phyloP scores from a whole-genome alignment of 1,140 invertebrate genomes.

The Listronotus bonariensis region DNA sequence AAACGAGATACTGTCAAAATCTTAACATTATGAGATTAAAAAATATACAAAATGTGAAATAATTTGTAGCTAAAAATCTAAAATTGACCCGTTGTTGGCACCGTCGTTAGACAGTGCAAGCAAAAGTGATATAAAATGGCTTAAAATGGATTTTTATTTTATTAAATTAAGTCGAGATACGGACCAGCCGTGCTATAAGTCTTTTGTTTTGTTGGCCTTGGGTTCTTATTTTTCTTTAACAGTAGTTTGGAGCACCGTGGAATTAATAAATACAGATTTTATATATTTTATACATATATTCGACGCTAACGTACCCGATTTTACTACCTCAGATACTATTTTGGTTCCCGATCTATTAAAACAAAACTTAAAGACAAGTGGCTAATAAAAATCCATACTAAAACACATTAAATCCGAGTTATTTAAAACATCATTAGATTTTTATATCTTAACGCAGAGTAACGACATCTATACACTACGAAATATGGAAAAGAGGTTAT shows the following conservation, averaged over 20 bases:
- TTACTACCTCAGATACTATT: too few relatives aligned
- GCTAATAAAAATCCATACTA: background rate
- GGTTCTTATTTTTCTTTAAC: too few relatives aligned
- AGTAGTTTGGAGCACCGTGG: background rate
- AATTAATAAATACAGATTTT: background rate
- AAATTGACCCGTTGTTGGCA: slow-evolving; percentile 7
- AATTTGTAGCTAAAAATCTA: background rate
- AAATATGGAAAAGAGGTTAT: slow-evolving; percentile 10
- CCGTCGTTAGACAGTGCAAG: background rate
- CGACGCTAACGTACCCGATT: too few relatives aligned
- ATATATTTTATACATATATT: too few relatives aligned
- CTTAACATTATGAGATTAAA: background rate
- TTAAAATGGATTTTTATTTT: background rate
- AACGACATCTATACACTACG: slow-evolving; percentile 13
- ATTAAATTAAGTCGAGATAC: background rate
- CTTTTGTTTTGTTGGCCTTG: too few relatives aligned
- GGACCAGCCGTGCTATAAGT: slow-evolving; percentile 6
- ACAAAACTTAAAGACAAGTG: too few relatives aligned
- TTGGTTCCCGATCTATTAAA: too few relatives aligned
- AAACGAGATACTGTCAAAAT: too few relatives aligned
- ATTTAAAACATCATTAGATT: slow-evolving; percentile 4
- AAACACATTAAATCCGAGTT: background rate
- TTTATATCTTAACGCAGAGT: slow-evolving; percentile 3
- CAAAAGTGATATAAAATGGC: background rate
- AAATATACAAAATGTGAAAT: slow-evolving; percentile 1